These are phyloP conservation scores for Hoplodrina ambigua DNA, from an alignment of 2,888 invertebrate species.

Conservation along the genomic window DNA sequence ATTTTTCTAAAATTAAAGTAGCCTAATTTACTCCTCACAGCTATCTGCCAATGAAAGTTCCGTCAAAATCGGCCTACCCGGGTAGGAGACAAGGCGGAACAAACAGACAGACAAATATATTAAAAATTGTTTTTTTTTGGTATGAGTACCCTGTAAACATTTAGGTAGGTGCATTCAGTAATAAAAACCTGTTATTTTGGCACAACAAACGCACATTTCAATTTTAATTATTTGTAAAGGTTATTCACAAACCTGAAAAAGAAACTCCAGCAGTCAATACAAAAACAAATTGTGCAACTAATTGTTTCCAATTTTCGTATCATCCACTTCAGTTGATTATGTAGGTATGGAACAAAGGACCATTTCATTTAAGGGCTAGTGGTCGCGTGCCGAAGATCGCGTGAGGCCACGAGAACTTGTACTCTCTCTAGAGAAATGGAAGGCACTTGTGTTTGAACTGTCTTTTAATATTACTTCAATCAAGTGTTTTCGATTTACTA, in stretches of 20 bases:
- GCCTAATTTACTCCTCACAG: too few relatives aligned
- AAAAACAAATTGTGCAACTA: conserved; percentile 40
- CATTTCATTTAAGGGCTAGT: conserved; percentile 52
- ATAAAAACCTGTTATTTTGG: too few relatives aligned
- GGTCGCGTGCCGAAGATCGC: conserved; percentile 60
- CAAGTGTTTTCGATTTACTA: conserved; percentile 49
- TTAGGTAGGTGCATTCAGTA: too few relatives aligned
- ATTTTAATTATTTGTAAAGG: too few relatives aligned
- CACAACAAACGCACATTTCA: too few relatives aligned
- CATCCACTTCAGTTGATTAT: conserved; percentile 63
- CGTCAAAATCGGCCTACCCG: too few relatives aligned
- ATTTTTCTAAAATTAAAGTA: too few relatives aligned
- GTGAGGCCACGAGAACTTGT: conserved; percentile 46
- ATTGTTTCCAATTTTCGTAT: conserved; percentile 61
- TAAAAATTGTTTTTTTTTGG: too few relatives aligned
- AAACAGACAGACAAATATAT: too few relatives aligned
- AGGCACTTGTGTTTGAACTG: conserved; percentile 55
- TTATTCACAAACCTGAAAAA: background rate
- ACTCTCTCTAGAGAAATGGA: conserved; percentile 54
- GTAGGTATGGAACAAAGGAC: conserved; percentile 48
- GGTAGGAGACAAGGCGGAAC: too few relatives aligned
- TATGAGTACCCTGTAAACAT: too few relatives aligned
- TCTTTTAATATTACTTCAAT: conserved; percentile 54
- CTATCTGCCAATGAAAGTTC: too few relatives aligned
- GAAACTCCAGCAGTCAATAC: background rate